phyloP scores from a whole-genome alignment of 2,888 invertebrate species.

The Noctua janthe region DNA sequence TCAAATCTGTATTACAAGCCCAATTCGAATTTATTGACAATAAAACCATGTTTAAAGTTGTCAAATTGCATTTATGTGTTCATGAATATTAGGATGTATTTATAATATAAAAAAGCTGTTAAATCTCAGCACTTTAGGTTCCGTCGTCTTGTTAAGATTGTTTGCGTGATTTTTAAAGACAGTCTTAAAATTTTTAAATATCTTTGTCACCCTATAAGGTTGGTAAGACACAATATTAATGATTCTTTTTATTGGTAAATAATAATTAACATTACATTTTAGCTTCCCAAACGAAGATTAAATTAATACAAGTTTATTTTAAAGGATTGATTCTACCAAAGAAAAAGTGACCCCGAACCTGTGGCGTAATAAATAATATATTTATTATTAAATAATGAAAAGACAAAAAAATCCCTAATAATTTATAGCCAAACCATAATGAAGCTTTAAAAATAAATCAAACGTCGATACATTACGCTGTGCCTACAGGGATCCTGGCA shows the following conservation, averaged over 20 bases:
- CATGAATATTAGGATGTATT: constrained; percentile 41
- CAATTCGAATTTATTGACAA: constrained; percentile 37
- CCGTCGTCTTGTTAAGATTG: background rate
- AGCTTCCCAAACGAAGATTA: background rate
- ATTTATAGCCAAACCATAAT: constrained; percentile 24
- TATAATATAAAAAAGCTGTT: constrained; percentile 16
- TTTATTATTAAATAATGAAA: background rate
- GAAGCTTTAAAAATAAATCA: constrained; percentile 36
- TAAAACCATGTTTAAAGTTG: constrained; percentile 49
- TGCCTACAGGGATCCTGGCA: constrained; percentile 30
- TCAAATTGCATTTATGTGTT: constrained; percentile 42
- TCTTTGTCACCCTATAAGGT: constrained; percentile 10
- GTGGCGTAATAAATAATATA: constrained; percentile 1
- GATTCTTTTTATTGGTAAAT: background rate
- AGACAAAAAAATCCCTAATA: background rate
- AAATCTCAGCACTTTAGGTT: constrained; percentile 10
- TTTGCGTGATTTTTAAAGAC: background rate
- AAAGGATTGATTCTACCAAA: background rate
- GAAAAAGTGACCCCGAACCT: background rate
- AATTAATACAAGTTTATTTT: background rate
- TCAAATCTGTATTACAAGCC: constrained; percentile 1
- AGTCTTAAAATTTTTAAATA: background rate
- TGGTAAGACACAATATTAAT: no score
- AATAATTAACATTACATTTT: background rate
- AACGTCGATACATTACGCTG: constrained; percentile 19